A percentile compares a stretch with the other conserved stretches of the same genome.
Conservation (phyloP, 1,140 invertebrate species). For the Nixonia krombeini region DNA sequence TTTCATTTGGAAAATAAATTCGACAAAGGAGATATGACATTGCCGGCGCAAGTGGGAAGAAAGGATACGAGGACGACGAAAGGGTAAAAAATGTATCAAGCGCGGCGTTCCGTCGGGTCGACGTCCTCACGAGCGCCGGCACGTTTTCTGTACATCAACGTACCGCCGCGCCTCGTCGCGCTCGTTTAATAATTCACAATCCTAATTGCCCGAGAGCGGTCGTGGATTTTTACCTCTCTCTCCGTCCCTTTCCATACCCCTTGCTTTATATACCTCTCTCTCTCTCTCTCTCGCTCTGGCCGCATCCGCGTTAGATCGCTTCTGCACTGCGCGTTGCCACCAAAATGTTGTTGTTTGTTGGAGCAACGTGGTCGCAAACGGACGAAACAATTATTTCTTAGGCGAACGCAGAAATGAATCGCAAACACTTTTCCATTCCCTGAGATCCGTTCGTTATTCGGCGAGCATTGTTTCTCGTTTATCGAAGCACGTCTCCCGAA, state of each 20-base stretch:
- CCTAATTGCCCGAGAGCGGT: constrained; percentile 35
- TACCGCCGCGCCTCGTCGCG: constrained; percentile 13
- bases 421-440: no score
- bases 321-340: no score
- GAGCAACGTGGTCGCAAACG: no score
- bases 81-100: constrained; percentile 24
- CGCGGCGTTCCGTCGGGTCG: constrained; percentile 24
- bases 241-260: constrained; percentile 5
- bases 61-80: constrained; percentile 11
- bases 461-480: no score
- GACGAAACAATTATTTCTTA: no score
- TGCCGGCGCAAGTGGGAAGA: neutral
- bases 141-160: constrained; percentile 20
- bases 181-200: constrained; percentile 42
- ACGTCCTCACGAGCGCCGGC: constrained; percentile 28
- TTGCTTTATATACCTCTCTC: neutral
- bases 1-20: no score
- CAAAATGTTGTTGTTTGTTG: no score
- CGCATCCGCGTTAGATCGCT: no score
- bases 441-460: no score
- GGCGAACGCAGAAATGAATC: no score
- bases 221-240: constrained; percentile 34
- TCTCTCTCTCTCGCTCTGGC: no score
- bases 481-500: no score
- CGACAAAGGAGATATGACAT: neutral